Evolutionary conservation across 2,888 invertebrate species (phyloP).

Genomic region (Stenodema calcarata): DNA sequence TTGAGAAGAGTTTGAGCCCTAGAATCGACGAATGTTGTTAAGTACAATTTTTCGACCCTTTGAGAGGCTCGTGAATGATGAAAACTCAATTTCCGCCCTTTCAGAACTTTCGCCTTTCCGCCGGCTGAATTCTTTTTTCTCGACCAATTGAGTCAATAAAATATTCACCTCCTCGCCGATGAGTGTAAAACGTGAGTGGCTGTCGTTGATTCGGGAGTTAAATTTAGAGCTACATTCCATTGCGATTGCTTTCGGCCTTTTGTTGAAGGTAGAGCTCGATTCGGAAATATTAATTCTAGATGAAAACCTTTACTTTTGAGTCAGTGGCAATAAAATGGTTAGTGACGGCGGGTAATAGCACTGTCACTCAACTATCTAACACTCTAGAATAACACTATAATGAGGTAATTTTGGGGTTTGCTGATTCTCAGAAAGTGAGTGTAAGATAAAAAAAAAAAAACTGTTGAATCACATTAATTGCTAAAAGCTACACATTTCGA

Average conservation of each 20-base stretch:
- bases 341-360: too few relatives aligned
- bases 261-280: background rate
- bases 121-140: background rate
- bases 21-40: too few relatives aligned
- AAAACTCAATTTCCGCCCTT: background rate
- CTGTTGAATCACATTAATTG: too few relatives aligned
- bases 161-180: background rate
- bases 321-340: too few relatives aligned
- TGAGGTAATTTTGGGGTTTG: too few relatives aligned
- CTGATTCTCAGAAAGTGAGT: too few relatives aligned
- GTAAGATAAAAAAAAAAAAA: too few relatives aligned
- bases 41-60: background rate
- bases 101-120: background rate
- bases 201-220: background rate
- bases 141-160: background rate
- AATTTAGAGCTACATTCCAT: background rate
- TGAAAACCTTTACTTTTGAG: too few relatives aligned
- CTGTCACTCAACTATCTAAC: too few relatives aligned
- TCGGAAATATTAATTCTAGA: background rate
- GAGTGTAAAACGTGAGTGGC: background rate
- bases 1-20: too few relatives aligned
- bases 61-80: background rate
- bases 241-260: background rate
- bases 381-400: too few relatives aligned
- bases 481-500: too few relatives aligned